A percentile compares a stretch with the other conserved stretches of the same genome.
phyloP scores from a whole-genome alignment of 2,113 vertebrate genomes.

The Scalopus aquaticus region DNA sequence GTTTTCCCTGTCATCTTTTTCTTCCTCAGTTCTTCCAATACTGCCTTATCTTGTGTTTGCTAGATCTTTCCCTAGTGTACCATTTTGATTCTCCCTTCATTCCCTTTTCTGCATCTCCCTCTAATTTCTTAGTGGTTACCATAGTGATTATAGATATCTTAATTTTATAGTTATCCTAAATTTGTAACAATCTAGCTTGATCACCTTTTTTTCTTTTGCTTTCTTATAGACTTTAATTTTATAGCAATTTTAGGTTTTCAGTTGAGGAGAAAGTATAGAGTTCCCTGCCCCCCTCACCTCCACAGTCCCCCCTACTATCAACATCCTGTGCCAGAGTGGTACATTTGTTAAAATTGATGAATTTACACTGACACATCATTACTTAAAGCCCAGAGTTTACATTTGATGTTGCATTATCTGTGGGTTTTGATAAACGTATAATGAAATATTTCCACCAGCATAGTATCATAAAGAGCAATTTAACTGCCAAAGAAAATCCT shows the following conservation, averaged over 20 bases:
- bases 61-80: neutral
- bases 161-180: neutral
- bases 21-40: neutral
- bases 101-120: conserved; percentile 34
- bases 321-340: neutral
- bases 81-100: conserved; percentile 10
- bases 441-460: neutral
- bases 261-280: neutral
- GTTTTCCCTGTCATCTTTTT: neutral
- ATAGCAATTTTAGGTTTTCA: neutral
- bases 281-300: neutral
- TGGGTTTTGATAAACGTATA: conserved; percentile 5
- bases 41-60: conserved; percentile 1
- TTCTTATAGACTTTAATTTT: conserved; percentile 39
- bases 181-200: conserved; percentile 42
- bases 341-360: neutral
- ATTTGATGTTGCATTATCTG: neutral
- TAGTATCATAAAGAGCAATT: neutral
- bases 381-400: neutral
- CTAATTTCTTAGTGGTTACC: conserved; percentile 51
- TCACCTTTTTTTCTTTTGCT: neutral
- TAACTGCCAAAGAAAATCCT: neutral
- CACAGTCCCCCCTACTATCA: neutral
- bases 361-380: neutral
- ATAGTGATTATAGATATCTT: neutral